Evolutionary conservation across 2,888 invertebrate genomes (phyloP), one percentile per base, ranked within the genome.

Genomic region (Tortrix viridana): DNA sequence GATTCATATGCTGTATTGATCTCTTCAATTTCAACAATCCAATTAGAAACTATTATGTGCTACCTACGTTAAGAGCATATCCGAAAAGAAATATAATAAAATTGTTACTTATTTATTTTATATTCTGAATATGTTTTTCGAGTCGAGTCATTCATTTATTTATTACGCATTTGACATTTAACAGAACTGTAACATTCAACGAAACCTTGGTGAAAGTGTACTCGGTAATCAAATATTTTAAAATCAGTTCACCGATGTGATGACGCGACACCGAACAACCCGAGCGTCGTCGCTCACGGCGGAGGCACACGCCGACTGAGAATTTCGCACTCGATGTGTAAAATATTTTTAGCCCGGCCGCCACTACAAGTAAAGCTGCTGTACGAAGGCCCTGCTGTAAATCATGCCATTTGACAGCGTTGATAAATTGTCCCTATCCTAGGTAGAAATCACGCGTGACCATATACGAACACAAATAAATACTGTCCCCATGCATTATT

Each of bases 321-420:
- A 26, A 9, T 26, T 26, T 32, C 32, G 3, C 26, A 26, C n/a
- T 3, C 9, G 16, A 16, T 16, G 48, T 48, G 60, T 26, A 61
- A 37, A 41, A 55, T 61, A 64, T 67, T 67, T 62, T 67, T 60
- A 60, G 59, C 50, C 49, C 5, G 68, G 69, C 67, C 67, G 32
- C 32, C 9, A 32, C 32, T 71, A 71, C 53, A 63, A 52, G 57
- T 58, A 57, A 58, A 53, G 23, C 38, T 46, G 57, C 47, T 38
- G 52, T 60, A 68, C 74, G 66, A 69, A 71, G 73, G 68, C 69
- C 68, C 65, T 67, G 71, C 72, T 66, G 75, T 79, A 80, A 77
- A 81, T 81, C 78, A 79, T 74, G 73, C 73, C 76, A 75, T 75
- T 72, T 80, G 81, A 80, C 80, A 80, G 76, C 75, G 69, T 71